Conservation (phyloP, 2,888 invertebrate genomes). For the Agonopterix subpropinquella region DNA sequence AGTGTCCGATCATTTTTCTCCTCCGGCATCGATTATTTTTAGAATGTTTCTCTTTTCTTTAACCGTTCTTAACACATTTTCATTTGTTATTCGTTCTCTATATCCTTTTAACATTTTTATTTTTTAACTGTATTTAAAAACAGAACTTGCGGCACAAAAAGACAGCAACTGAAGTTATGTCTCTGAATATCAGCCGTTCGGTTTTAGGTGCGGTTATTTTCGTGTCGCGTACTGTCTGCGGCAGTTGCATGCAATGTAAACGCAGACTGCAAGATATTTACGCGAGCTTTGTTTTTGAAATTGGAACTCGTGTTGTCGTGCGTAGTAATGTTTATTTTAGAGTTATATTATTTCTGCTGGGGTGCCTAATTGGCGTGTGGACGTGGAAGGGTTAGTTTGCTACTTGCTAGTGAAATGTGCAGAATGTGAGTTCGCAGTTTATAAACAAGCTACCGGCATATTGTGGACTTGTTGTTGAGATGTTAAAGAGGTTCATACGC, state of each 20-base stretch:
- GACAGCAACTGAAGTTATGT: neutral
- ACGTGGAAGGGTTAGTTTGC: neutral
- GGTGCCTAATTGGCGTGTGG: constrained; percentile 12
- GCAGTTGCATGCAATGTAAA: constrained; percentile 27
- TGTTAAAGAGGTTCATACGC: too few species aligned
- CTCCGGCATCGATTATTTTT: too few species aligned
- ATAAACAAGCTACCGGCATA: too few species aligned
- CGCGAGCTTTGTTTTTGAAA: constrained; percentile 37
- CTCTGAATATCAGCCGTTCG: constrained; percentile 25
- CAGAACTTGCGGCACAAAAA: constrained; percentile 1
- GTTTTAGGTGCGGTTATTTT: constrained; percentile 45
- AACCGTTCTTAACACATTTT: too few species aligned
- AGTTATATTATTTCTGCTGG: constrained; percentile 13
- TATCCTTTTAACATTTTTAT: too few species aligned
- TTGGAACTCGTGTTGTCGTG: constrained; percentile 24
- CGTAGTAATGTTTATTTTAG: constrained; percentile 14
- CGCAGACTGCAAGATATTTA: constrained; percentile 25
- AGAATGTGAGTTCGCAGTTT: too few species aligned
- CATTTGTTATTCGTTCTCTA: too few species aligned
- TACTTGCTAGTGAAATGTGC: neutral
- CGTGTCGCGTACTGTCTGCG: constrained; percentile 32
- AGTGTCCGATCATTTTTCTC: too few species aligned
- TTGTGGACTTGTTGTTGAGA: too few species aligned
- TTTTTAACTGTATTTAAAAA: too few species aligned
- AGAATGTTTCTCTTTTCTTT: too few species aligned